Conservation (phyloP, 2,113 vertebrate species). For the Lanius collurio region DNA sequence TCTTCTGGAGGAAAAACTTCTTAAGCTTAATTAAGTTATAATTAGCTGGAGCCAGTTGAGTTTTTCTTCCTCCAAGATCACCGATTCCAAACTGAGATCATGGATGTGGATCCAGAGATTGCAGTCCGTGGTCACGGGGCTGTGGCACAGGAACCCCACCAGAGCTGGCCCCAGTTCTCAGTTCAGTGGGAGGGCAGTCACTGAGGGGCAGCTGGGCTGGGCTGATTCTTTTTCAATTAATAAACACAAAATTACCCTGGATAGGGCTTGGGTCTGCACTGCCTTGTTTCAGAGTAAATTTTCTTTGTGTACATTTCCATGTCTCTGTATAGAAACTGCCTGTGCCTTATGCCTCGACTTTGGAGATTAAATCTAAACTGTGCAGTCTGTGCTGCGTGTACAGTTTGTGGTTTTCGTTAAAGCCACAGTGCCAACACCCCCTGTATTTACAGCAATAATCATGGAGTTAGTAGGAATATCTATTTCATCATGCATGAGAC, state of each 20-base stretch:
- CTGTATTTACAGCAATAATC: conserved; percentile 39
- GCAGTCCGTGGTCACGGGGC: neutral
- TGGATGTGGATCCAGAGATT: neutral
- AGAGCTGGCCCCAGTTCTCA: neutral
- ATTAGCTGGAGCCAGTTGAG: neutral
- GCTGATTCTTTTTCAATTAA: neutral
- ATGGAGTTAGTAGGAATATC: neutral
- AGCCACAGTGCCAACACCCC: conserved; percentile 1
- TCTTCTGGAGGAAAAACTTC: neutral
- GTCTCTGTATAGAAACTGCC: conserved; percentile 9
- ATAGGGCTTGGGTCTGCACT: neutral
- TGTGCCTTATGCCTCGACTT: neutral
- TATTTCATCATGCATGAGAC: neutral
- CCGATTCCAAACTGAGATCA: neutral
- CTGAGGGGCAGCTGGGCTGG: neutral
- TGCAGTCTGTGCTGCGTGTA: neutral
- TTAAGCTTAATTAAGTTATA: neutral
- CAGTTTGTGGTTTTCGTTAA: neutral
- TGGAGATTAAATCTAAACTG: neutral
- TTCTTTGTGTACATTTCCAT: conserved; percentile 19
- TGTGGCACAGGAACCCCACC: neutral
- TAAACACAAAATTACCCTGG: neutral
- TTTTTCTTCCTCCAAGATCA: neutral
- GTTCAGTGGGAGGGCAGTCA: neutral
- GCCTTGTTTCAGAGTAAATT: neutral